Conservation (phyloP, 1,140 invertebrate species). For the Lycorma delicatula region DNA sequence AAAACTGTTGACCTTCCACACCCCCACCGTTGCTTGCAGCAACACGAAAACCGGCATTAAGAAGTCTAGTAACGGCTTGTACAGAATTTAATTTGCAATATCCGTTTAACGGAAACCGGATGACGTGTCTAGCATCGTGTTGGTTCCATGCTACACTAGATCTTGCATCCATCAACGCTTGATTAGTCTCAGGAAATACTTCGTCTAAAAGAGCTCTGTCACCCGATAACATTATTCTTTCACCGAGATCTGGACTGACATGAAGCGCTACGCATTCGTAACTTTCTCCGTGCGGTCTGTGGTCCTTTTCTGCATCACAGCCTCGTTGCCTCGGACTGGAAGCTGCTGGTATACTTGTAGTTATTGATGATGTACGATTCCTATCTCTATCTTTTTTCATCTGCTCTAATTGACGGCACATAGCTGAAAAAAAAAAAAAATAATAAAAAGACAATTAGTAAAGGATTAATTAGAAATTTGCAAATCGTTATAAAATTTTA, state of each 20-base stretch:
- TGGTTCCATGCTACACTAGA: slow-evolving; percentile 76
- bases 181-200: slow-evolving; percentile 77
- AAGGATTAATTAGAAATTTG: too few relatives aligned
- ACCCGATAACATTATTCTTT: slow-evolving; percentile 76
- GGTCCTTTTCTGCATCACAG: slow-evolving; percentile 7
- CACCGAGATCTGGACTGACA: slow-evolving; percentile 80
- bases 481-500: too few relatives aligned
- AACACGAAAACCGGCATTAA: slow-evolving; percentile 75
- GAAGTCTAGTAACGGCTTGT: slow-evolving; percentile 75
- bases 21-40: slow-evolving; percentile 79
- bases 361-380: neutral
- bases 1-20: slow-evolving; percentile 86
- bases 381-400: slow-evolving; percentile 53
- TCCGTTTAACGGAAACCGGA: slow-evolving; percentile 83
- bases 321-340: neutral
- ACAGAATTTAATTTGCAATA: slow-evolving; percentile 88
- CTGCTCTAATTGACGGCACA: slow-evolving; percentile 65
- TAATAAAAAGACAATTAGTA: too few relatives aligned
- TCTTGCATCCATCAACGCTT: slow-evolving; percentile 71
- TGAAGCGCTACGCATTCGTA: slow-evolving; percentile 81
- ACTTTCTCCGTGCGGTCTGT: slow-evolving; percentile 38
- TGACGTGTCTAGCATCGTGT: slow-evolving; percentile 73
- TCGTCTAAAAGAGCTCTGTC: slow-evolving; percentile 70
- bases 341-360: slow-evolving; percentile 12
- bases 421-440: slow-evolving; percentile 45